Evolutionary conservation across 2,797 vertebrate species (phyloP).

Genomic region (Cossypha niveicapilla): DNA sequence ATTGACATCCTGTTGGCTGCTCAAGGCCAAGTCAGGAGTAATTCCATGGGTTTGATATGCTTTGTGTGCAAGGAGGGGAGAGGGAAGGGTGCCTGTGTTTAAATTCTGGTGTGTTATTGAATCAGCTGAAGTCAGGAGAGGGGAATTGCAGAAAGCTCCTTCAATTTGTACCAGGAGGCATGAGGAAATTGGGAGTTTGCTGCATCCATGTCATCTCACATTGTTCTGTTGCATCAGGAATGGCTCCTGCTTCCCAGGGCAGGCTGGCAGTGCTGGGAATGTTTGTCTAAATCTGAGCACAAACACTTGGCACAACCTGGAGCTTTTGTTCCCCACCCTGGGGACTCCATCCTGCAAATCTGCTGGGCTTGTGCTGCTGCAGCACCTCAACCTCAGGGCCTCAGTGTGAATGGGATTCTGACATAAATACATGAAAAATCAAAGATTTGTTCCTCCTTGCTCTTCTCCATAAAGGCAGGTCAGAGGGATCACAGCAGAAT

Average conservation of each 20-base stretch:
- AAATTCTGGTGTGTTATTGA: neutral
- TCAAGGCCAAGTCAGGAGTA: slow-evolving; percentile 55
- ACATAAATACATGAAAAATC: neutral
- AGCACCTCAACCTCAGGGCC: neutral
- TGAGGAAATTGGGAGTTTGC: neutral
- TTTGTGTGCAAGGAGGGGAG: neutral
- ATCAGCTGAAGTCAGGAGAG: slow-evolving; percentile 20
- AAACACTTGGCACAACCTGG: neutral
- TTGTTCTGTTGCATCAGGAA: neutral
- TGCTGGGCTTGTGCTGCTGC: neutral
- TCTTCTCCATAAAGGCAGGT: neutral
- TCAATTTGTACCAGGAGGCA: slow-evolving; percentile 8
- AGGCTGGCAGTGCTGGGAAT: neutral
- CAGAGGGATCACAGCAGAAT: neutral
- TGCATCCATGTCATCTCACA: neutral
- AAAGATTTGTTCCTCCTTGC: neutral
- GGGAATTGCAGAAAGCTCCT: slow-evolving; percentile 22
- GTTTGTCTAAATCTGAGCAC: neutral
- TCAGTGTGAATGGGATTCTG: neutral
- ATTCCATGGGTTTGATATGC: slow-evolving; percentile 44
- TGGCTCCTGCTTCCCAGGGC: neutral
- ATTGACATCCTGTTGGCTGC: slow-evolving; percentile 53
- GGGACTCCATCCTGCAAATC: neutral
- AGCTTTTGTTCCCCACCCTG: neutral
- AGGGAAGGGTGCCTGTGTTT: slow-evolving; percentile 29